Conservation (phyloP, 2,888 invertebrate genomes). For the Xanthorhoe designata region DNA sequence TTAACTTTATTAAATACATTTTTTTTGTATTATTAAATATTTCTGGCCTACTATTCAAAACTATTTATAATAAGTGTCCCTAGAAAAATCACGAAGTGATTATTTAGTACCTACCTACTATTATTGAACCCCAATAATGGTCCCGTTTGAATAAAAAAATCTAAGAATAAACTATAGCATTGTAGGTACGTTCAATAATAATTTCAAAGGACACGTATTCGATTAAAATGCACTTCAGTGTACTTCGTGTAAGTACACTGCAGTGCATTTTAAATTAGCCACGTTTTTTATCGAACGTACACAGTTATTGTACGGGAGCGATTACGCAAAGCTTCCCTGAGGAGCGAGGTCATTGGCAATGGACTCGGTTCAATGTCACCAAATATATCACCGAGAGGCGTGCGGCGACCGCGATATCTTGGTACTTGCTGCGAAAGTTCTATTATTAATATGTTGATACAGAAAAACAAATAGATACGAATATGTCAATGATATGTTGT, state of each 20-base stretch:
- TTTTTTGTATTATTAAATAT: too few relatives aligned
- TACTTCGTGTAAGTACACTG: slow-evolving; percentile 17
- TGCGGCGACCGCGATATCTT: slow-evolving; percentile 53
- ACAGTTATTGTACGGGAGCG: slow-evolving; percentile 67
- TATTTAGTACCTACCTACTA: background rate
- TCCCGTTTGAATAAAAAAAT: slow-evolving; percentile 16
- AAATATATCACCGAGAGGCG: slow-evolving; percentile 80
- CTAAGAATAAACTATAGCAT: slow-evolving; percentile 22
- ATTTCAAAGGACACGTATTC: slow-evolving; percentile 14
- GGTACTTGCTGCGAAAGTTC: slow-evolving; percentile 55
- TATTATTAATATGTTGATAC: too few relatives aligned
- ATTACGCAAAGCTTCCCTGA: slow-evolving; percentile 85
- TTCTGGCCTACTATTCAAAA: too few relatives aligned
- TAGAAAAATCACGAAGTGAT: background rate
- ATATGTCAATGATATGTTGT: too few relatives aligned
- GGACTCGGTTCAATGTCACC: slow-evolving; percentile 85
- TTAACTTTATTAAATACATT: too few relatives aligned
- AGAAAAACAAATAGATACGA: too few relatives aligned
- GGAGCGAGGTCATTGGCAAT: slow-evolving; percentile 85
- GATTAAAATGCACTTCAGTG: slow-evolving; percentile 4
- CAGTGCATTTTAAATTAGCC: slow-evolving; percentile 36
- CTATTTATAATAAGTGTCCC: too few relatives aligned
- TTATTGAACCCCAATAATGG: slow-evolving; percentile 23
- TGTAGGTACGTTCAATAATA: slow-evolving; percentile 24
- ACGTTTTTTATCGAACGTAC: slow-evolving; percentile 39